Percentiles rank a stretch among this genome's conserved stretches.
Conservation (phyloP, 2,888 invertebrate species). For the Eristalis tenax region DNA sequence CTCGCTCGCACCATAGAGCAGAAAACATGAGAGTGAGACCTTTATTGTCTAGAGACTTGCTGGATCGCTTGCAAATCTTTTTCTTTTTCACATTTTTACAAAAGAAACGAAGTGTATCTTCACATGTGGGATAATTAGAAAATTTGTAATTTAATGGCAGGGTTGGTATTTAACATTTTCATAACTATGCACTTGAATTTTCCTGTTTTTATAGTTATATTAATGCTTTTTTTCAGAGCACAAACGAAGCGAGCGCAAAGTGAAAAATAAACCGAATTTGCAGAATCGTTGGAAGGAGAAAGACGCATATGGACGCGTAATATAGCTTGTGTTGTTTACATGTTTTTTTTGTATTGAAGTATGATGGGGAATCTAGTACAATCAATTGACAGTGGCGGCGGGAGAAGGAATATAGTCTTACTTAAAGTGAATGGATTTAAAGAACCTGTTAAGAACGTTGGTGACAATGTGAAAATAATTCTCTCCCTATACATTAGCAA, state of each 20-base stretch:
- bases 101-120: not conserved
- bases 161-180: conserved; percentile 13
- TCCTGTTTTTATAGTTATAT: not conserved
- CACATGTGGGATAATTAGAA: not conserved
- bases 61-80: conserved; percentile 38
- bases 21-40: conserved; percentile 45
- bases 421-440: not conserved
- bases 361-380: conserved; percentile 20
- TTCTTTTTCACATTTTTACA: conserved; percentile 32
- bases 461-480: no score
- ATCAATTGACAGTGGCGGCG: not conserved
- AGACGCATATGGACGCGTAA: not conserved
- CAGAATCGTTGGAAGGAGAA: conserved; percentile 34
- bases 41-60: conserved; percentile 13
- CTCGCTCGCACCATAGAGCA: conserved; percentile 29
- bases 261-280: conserved; percentile 44
- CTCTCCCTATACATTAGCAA: no score
- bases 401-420: not conserved
- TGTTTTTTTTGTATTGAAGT: conserved; percentile 21
- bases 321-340: conserved; percentile 50
- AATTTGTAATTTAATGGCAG: not conserved
- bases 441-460: not conserved
- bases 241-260: conserved; percentile 18
- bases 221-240: not conserved
- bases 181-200: not conserved